A percentile compares a stretch with the other conserved stretches of the same genome.
phyloP scores from a whole-genome alignment of 1,140 invertebrate species.

The Thaumatotibia leucotreta region DNA sequence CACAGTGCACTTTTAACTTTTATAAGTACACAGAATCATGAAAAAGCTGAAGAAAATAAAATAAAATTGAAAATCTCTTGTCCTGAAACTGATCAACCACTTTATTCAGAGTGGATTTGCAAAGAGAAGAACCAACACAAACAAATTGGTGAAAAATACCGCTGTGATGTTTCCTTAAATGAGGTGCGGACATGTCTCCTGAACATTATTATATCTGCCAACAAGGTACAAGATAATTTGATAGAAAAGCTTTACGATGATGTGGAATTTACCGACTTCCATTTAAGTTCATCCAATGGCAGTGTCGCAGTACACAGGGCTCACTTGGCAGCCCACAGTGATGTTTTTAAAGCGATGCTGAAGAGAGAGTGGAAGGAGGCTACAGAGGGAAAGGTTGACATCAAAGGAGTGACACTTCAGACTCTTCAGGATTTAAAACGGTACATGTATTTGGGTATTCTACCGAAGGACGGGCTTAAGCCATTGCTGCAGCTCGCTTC shows the following conservation, averaged over 20 bases:
- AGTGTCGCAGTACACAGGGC: conserved; percentile 29
- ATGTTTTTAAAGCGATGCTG: conserved; percentile 32
- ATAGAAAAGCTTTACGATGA: conserved; percentile 28
- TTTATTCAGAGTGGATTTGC: not conserved
- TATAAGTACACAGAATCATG: not conserved
- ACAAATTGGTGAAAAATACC: not conserved
- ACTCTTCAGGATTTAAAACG: conserved; percentile 32
- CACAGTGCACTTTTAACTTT: not conserved
- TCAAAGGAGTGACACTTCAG: conserved; percentile 23
- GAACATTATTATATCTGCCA: not conserved
- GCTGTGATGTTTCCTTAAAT: not conserved
- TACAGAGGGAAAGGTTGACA: conserved; percentile 24
- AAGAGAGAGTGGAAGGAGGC: conserved; percentile 32
- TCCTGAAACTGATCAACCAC: not conserved
- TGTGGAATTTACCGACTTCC: conserved; percentile 31
- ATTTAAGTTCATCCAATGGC: conserved; percentile 33
- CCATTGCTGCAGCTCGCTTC: conserved; percentile 31
- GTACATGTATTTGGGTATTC: conserved; percentile 30
- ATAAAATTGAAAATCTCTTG: not conserved
- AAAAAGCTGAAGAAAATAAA: not conserved
- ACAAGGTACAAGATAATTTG: not conserved
- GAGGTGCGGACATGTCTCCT: not conserved
- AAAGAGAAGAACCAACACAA: not conserved
- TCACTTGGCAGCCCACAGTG: conserved; percentile 31
- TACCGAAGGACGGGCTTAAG: conserved; percentile 29